Percentiles rank a stretch among this genome's conserved stretches.
These are phyloP conservation scores for Phaetusa simplex DNA, from an alignment of 2,113 vertebrate species.

Conservation along the genomic window DNA sequence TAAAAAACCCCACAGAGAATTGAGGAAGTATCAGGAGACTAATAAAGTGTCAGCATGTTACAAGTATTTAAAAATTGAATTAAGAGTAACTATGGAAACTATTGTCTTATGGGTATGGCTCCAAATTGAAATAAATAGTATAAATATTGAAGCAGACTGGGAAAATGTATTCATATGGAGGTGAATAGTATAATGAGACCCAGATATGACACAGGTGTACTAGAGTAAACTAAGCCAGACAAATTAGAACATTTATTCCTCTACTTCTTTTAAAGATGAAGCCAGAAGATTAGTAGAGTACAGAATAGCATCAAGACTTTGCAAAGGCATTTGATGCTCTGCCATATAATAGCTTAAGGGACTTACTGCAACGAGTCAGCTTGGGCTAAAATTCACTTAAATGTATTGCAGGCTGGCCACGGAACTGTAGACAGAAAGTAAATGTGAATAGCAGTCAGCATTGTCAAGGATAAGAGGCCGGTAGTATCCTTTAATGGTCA, in stretches of 20 bases:
- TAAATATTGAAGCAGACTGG: background rate
- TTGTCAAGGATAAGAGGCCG: background rate
- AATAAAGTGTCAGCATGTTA: background rate
- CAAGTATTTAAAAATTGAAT: slow-evolving; percentile 22
- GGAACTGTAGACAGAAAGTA: background rate
- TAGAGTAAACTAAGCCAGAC: background rate
- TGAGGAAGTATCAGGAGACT: slow-evolving; percentile 13
- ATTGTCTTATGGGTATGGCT: background rate
- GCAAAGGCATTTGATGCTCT: background rate
- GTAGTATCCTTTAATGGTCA: background rate
- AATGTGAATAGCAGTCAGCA: background rate
- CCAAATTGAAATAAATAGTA: background rate
- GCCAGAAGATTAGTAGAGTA: background rate
- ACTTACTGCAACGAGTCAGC: background rate
- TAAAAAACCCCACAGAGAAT: background rate
- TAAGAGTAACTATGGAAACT: slow-evolving; percentile 32
- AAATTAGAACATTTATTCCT: background rate
- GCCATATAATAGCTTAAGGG: background rate
- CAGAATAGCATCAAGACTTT: background rate
- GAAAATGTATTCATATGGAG: background rate
- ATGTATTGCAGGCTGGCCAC: background rate
- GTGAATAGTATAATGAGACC: background rate
- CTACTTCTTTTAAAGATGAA: background rate
- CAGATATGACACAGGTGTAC: background rate
- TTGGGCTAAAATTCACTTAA: background rate